Evolutionary conservation across 1,140 invertebrate species (phyloP), one percentile per base, ranked within the genome.

Genomic region (Papilio helenus): DNA sequence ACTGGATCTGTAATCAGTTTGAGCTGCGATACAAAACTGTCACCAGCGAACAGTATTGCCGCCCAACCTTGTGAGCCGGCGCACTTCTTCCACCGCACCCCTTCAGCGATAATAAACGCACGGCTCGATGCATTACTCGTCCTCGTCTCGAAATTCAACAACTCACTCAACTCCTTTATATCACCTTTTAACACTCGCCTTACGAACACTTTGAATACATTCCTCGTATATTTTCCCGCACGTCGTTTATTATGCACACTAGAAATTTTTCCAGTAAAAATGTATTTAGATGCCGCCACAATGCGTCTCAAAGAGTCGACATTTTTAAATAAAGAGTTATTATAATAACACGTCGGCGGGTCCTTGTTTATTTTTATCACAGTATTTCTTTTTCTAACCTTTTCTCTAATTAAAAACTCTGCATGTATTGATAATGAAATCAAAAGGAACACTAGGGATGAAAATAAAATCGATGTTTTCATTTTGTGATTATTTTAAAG

Each of bases 251-350:
- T 92, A 76, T 91, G 86, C 78, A 88, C 88, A 83, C 86, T 91
- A 20, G 89, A 92, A 85, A 94, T 92, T 92, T 94, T 94, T 68
- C 92, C 93, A 14, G 91, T 93, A 82, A 94, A 93, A 89, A 94
- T 92, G 82, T 89, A 93, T 83, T 92, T 90, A n/a, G 93, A 92
- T 42, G 85, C 83, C 72, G 84, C 81, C 82, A 94, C 91, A 80
- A 93, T 84, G 80, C 88, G 88, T 81, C 83, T 88, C 83, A 94
- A 85, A 79, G 88, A 86, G 71, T 89, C 89, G 87, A 91, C 87
- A 87, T 92, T 90, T 87, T 89, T 89, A 84, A 93, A 92, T 87
- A 92, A 84, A 68, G 91, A 90, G 83, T 83, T 88, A 80, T 92
- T 90, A 81, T 87, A 85, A 80, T 85, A 86, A 80, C 93, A 94